These are phyloP conservation scores for Sisyra nigra DNA, from an alignment of 2,888 invertebrate genomes.

Conservation along the genomic window DNA sequence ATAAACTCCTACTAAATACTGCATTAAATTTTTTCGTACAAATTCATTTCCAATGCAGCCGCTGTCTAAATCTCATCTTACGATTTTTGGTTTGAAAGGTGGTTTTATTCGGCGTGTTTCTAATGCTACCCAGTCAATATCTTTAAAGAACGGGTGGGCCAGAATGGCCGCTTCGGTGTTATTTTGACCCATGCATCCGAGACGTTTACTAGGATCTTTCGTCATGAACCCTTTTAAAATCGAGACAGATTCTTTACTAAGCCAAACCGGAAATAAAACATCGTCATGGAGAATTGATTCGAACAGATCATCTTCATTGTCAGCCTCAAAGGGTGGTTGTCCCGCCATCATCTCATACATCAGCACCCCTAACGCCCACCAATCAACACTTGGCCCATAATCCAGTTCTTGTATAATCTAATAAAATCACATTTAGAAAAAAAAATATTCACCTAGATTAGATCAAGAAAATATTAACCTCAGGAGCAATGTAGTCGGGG, in stretches of 20 bases:
- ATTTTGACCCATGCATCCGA: slow-evolving; percentile 71
- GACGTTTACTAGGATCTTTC: slow-evolving; percentile 82
- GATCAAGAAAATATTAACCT: slow-evolving; percentile 37
- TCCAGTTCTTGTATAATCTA: slow-evolving; percentile 84
- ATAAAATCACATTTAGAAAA: slow-evolving; percentile 13
- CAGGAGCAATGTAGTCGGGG: slow-evolving; percentile 97
- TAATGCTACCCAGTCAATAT: slow-evolving; percentile 92
- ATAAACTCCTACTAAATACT: no score
- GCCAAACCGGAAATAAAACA: slow-evolving; percentile 96
- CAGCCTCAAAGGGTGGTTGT: slow-evolving; percentile 98
- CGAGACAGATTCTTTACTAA: slow-evolving; percentile 77
- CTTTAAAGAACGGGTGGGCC: slow-evolving; percentile 80
- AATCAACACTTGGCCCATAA: slow-evolving; percentile 78
- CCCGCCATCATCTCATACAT: slow-evolving; percentile 99
- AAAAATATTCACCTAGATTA: no score
- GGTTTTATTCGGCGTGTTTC: slow-evolving; percentile 83
- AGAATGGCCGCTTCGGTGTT: slow-evolving; percentile 75
- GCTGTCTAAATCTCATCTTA: slow-evolving; percentile 34
- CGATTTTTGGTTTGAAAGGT: slow-evolving; percentile 96
- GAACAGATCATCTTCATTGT: slow-evolving; percentile 98
- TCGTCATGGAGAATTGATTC: slow-evolving; percentile 97
- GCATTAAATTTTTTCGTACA: no score
- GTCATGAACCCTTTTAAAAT: slow-evolving; percentile 95
- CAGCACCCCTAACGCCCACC: slow-evolving; percentile 96
- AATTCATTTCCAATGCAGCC: no score